Evolutionary conservation across 2,113 vertebrate genomes (phyloP).

Genomic region (Eurypyga helias): DNA sequence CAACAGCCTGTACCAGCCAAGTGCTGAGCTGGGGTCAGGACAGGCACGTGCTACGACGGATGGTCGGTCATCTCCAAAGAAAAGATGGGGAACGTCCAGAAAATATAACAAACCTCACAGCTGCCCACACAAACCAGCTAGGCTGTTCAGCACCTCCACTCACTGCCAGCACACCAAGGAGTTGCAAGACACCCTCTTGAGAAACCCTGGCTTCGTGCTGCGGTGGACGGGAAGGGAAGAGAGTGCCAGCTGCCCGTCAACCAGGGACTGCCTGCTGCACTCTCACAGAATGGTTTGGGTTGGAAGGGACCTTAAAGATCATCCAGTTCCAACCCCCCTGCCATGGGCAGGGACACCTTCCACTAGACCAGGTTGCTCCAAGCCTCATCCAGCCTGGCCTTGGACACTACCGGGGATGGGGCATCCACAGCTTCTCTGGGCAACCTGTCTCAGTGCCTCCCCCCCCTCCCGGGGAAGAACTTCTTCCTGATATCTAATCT

Average conservation of each 20-base stretch:
- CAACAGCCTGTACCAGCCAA: background rate
- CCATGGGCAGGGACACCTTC: too few relatives aligned
- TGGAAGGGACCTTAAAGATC: too few relatives aligned
- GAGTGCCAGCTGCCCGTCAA: accelerated
- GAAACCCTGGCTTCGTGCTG: accelerated
- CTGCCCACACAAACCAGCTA: background rate
- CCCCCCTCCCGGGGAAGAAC: too few relatives aligned
- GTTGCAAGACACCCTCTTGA: background rate
- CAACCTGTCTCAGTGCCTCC: too few relatives aligned
- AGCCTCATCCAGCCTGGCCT: too few relatives aligned
- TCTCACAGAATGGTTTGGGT: too few relatives aligned
- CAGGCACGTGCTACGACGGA: background rate
- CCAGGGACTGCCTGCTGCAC: background rate
- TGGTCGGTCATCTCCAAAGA: background rate
- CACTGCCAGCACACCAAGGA: background rate
- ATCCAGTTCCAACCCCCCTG: too few relatives aligned
- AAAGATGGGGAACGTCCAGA: background rate
- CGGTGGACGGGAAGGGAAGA: background rate
- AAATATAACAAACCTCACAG: background rate
- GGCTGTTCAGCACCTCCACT: background rate
- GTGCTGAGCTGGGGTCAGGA: background rate
- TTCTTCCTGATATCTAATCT: too few relatives aligned
- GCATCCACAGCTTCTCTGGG: too few relatives aligned
- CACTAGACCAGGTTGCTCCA: too few relatives aligned
- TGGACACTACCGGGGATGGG: too few relatives aligned